These are phyloP conservation scores for Monodelphis domestica DNA, from an alignment of 2,797 vertebrate species.

Conservation along the genomic window DNA sequence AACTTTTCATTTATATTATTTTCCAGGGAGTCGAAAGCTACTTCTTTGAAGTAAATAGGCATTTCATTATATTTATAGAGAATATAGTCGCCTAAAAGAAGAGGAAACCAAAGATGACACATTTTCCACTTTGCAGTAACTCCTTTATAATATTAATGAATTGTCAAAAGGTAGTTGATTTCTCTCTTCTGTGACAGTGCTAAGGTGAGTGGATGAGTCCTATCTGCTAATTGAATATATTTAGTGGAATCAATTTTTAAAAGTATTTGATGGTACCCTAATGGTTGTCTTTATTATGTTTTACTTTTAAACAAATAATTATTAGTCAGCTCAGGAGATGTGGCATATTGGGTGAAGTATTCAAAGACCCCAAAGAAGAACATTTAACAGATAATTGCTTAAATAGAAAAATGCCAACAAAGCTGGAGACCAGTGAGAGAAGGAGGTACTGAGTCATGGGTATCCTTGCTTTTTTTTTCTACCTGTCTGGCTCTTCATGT, in stretches of 20 bases:
- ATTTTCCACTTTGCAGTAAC: background rate
- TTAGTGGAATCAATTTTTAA: background rate
- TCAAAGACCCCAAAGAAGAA: background rate
- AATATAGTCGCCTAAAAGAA: background rate
- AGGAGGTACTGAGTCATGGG: background rate
- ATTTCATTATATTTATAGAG: background rate
- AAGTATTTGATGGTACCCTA: background rate
- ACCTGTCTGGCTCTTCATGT: background rate
- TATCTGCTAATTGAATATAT: background rate
- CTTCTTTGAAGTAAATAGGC: background rate
- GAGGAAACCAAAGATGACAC: background rate
- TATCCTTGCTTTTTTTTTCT: background rate
- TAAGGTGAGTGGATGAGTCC: accelerated
- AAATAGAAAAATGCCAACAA: background rate
- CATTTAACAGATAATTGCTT: background rate
- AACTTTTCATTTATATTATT: background rate
- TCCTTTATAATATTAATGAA: background rate
- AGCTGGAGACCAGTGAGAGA: background rate
- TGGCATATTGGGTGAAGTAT: too few relatives aligned
- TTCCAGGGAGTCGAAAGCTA: background rate
- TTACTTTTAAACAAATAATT: background rate
- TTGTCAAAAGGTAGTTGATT: background rate
- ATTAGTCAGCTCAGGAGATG: too few relatives aligned
- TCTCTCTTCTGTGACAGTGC: background rate
- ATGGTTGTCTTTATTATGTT: background rate